phyloP scores from a whole-genome alignment of 2,888 invertebrate genomes.

The Neuroscelio doddi region DNA sequence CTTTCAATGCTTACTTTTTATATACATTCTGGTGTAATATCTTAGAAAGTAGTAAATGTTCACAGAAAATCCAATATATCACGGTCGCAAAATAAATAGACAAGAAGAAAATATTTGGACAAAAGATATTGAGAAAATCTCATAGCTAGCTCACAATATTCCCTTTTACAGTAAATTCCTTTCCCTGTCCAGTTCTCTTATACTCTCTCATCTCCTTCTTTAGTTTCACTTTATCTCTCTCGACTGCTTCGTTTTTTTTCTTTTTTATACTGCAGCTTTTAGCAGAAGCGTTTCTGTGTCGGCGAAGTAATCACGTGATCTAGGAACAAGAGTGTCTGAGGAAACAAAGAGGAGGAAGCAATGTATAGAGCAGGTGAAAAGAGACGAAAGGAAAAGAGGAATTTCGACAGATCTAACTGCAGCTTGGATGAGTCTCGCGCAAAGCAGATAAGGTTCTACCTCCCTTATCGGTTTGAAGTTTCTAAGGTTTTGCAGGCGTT shows the following conservation, averaged over 20 bases:
- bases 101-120: constrained; percentile 34
- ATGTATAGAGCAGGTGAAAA: constrained; percentile 5
- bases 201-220: constrained; percentile 18
- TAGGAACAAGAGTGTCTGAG: constrained; percentile 48
- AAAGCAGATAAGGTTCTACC: constrained; percentile 30
- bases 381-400: constrained; percentile 4
- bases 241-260: too few relatives aligned
- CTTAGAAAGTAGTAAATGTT: not conserved
- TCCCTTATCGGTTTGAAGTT: constrained; percentile 15
- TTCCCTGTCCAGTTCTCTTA: constrained; percentile 7
- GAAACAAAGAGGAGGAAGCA: constrained; percentile 19
- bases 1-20: not conserved
- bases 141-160: constrained; percentile 18
- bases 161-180: constrained; percentile 37
- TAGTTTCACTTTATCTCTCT: constrained; percentile 14
- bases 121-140: constrained; percentile 41
- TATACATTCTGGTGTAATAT: not conserved
- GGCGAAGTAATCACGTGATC: constrained; percentile 64
- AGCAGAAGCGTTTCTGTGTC: constrained; percentile 64
- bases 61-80: constrained; percentile 33
- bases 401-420: constrained; percentile 32
- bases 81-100: constrained; percentile 22
- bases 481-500: constrained; percentile 10
- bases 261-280: constrained; percentile 55
- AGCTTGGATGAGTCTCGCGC: constrained; percentile 19